Conservation (phyloP, 2,113 vertebrate species). For the Pachypanchax playfairii region DNA sequence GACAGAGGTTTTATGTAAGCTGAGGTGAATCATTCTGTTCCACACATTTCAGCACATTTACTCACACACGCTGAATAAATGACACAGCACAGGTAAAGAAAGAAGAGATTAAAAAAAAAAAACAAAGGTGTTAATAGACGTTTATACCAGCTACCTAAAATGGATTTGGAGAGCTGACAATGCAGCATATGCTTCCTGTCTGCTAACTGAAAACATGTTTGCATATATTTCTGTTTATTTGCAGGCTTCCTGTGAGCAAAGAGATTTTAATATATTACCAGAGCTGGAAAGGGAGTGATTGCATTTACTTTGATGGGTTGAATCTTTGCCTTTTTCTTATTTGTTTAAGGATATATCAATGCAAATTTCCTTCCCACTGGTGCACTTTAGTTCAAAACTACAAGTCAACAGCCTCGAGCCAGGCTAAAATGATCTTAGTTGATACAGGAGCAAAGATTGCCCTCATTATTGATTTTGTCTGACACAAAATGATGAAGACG, state of each 20-base stretch:
- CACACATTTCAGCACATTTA: conserved; percentile 66
- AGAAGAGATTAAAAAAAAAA: not conserved
- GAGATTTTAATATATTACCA: conserved; percentile 49
- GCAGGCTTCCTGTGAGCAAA: conserved; percentile 12
- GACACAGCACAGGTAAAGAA: conserved; percentile 52
- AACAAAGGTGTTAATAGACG: conserved; percentile 29
- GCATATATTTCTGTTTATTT: conserved; percentile 16
- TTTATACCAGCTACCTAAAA: conserved; percentile 18
- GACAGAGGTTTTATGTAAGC: conserved; percentile 82
- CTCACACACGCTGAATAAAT: conserved; percentile 36
- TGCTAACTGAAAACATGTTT: conserved; percentile 28
- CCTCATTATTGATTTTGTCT: conserved; percentile 44
- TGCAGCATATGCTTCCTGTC: conserved; percentile 15
- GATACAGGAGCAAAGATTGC: conserved; percentile 22
- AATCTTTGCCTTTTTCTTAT: not conserved
- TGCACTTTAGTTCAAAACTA: too few relatives aligned
- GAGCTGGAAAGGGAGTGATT: conserved; percentile 35
- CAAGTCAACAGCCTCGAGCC: conserved; percentile 16
- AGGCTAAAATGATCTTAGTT: conserved; percentile 47
- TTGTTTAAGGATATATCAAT: too few relatives aligned
- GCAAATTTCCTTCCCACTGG: too few relatives aligned
- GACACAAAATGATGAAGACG: conserved; percentile 39
- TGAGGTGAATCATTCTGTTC: conserved; percentile 79
- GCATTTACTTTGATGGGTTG: conserved; percentile 18
- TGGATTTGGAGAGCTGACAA: conserved; percentile 21